Evolutionary conservation across 2,888 invertebrate species (phyloP).

Genomic region (Heliconius sara): DNA sequence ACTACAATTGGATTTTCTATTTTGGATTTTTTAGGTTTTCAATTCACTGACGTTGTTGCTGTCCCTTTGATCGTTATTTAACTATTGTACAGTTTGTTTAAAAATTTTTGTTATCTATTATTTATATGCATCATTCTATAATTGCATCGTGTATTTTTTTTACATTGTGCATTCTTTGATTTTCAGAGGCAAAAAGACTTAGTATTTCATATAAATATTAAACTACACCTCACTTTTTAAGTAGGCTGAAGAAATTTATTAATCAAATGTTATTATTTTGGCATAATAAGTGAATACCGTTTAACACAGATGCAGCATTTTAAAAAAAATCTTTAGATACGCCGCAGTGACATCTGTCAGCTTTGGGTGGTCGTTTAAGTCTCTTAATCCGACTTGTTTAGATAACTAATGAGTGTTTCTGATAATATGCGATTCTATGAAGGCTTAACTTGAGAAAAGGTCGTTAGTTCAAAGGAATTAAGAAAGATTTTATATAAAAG

Average conservation of each 20-base stretch:
- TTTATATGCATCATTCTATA: background rate
- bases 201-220: background rate
- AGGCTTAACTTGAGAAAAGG: slow-evolving; percentile 3
- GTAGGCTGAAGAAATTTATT: background rate
- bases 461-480: slow-evolving; percentile 6
- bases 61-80: slow-evolving; percentile 8
- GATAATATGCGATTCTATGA: slow-evolving; percentile 40
- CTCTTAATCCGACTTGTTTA: slow-evolving; percentile 69
- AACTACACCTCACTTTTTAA: too few species aligned
- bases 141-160: background rate
- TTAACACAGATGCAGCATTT: slow-evolving; percentile 19
- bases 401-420: slow-evolving; percentile 66
- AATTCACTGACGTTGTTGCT: slow-evolving; percentile 10
- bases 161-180: background rate
- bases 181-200: background rate
- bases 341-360: slow-evolving; percentile 64
- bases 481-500: background rate
- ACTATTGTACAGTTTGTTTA: slow-evolving; percentile 10
- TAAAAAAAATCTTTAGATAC: slow-evolving; percentile 36
- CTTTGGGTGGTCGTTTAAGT: slow-evolving; percentile 69
- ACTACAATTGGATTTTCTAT: slow-evolving; percentile 31
- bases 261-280: background rate
- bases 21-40: slow-evolving; percentile 29
- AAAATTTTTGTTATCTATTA: background rate
- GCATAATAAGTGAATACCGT: background rate